phyloP scores from a whole-genome alignment of 2,888 invertebrate species.

The Lepidochrysops patricia region DNA sequence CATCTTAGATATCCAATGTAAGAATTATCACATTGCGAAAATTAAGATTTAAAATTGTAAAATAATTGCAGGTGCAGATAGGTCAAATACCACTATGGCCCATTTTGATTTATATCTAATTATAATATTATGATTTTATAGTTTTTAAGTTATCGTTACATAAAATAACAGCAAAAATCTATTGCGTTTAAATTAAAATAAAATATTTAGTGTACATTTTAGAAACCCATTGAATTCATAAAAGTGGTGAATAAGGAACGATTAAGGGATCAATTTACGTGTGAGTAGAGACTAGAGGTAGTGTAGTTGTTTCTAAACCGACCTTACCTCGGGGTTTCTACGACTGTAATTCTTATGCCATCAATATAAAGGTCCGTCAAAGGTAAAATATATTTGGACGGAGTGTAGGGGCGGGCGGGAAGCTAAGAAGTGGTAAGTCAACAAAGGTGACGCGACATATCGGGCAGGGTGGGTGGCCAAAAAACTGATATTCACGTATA shows the following conservation, averaged over 20 bases:
- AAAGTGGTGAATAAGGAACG: neutral
- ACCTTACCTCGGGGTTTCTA: too few species aligned
- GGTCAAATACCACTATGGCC: too few species aligned
- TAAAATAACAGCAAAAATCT: neutral
- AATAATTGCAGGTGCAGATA: too few species aligned
- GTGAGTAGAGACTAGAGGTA: neutral
- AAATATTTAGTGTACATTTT: neutral
- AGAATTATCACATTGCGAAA: too few species aligned
- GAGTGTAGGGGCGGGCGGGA: constrained; percentile 47
- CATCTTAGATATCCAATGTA: too few species aligned
- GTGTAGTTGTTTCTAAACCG: too few species aligned
- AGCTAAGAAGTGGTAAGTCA: constrained; percentile 52
- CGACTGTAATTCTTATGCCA: too few species aligned
- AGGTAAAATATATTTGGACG: too few species aligned
- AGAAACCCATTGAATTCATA: neutral
- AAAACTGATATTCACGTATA: constrained; percentile 10
- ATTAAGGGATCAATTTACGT: constrained; percentile 11
- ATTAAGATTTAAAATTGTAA: too few species aligned
- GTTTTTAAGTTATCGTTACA: neutral
- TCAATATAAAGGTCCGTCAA: too few species aligned
- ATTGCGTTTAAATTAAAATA: neutral
- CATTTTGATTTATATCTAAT: too few species aligned
- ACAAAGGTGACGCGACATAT: constrained; percentile 55
- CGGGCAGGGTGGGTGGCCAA: constrained; percentile 54
- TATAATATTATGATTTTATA: too few species aligned